Evolutionary conservation across 2,888 invertebrate genomes (phyloP), one percentile per base, ranked within the genome.

Genomic region (Muschampia plurimacula): DNA sequence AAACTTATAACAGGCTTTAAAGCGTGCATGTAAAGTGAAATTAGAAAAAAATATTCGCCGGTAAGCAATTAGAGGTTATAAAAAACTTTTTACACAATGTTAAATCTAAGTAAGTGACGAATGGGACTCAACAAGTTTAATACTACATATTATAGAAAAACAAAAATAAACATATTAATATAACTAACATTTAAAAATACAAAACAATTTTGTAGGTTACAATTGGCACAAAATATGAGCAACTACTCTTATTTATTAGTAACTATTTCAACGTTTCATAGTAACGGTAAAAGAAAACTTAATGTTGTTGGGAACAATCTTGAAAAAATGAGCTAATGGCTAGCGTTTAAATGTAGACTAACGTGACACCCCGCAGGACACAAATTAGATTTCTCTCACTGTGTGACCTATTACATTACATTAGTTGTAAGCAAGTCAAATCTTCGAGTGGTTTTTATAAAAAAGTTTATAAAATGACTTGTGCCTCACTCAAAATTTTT

Each of bases 151-250:
- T 13, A 13, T n/a, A 49, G 49, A 49, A 55, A 22, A 55, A 55
- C 55, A 55, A 22, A 0, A 22, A 46, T 46, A 22, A 2, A 22
- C 13, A n/a, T 4, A 55, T 52, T 15, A n/a, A 52, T 15, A 52
- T n/a, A 22, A 0, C 2, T 55, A 55, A 55, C 22, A 22, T 32
- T 59, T 12, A 59, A 28, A 59, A 59, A 57, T 10, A 57, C 57
- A 28, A 28, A 59, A 22, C 28, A 57, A 59, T 0, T 32, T 32
- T 32, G 12, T 32, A 59, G 28, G 1, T 32, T 32, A 59, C 13
- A 12, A 59, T 59, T 59, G 59, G 59, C 59, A 59, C 59, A 46
- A 32, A 57, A 59, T 59, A 32, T 28, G 59, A 59, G 59, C 28
- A 59, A 59, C 4, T 59, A 12, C 32, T 32, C 28, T 12, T 12